phyloP scores from a whole-genome alignment of 2,888 invertebrate genomes.

The Sipha maydis region DNA sequence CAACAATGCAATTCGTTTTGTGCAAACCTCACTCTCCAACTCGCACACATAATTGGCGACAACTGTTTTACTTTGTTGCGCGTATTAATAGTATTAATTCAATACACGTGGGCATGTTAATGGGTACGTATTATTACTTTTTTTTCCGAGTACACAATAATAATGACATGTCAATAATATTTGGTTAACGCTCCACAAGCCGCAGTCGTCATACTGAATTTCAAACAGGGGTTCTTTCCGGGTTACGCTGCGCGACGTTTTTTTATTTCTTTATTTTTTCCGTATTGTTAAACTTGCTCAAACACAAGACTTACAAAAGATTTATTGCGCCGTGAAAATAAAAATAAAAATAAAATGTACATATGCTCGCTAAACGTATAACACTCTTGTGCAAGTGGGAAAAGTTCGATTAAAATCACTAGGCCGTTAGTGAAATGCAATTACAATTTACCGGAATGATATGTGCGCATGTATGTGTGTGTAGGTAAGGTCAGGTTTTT shows the following conservation, averaged over 20 bases:
- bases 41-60: too few species aligned
- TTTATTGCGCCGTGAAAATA: not conserved
- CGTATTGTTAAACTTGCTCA: not conserved
- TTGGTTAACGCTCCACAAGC: not conserved
- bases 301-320: conserved; percentile 10
- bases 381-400: not conserved
- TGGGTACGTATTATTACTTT: not conserved
- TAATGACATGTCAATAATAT: not conserved
- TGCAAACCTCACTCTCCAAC: too few species aligned
- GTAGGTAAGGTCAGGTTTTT: not conserved
- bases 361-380: not conserved
- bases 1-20: too few species aligned
- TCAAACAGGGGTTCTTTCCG: too few species aligned
- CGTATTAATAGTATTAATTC: too few species aligned
- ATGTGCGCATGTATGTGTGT: not conserved
- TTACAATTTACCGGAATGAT: not conserved
- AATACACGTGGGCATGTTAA: not conserved
- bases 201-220: not conserved
- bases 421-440: not conserved
- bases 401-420: not conserved
- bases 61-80: too few species aligned
- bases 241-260: not conserved
- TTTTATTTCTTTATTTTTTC: not conserved
- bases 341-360: not conserved
- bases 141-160: not conserved